Conservation (phyloP, 2,888 invertebrate species). For the Aspidapion aeneum region DNA sequence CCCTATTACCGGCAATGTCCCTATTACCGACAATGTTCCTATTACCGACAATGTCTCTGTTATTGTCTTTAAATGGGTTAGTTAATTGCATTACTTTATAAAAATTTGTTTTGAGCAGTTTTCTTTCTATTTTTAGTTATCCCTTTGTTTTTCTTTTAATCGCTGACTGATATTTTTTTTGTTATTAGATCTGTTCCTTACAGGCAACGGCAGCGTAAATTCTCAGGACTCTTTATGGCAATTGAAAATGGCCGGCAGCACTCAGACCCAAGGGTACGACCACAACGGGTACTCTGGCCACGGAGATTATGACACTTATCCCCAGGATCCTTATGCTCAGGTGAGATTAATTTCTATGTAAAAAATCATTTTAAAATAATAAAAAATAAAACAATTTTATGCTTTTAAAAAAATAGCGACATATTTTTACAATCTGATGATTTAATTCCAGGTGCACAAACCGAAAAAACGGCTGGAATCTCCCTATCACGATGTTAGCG, state of each 20-base stretch:
- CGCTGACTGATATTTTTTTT: neutral
- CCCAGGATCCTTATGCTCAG: constrained; percentile 39
- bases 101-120: no score
- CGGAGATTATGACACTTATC: constrained; percentile 83
- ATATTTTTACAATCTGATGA: neutral
- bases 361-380: no score
- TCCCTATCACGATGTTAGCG: constrained; percentile 91
- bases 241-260: constrained; percentile 77
- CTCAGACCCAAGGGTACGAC: constrained; percentile 60
- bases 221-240: constrained; percentile 94
- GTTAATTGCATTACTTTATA: no score
- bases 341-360: no score
- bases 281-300: constrained; percentile 81
- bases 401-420: neutral
- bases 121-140: neutral
- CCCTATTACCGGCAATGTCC: no score
- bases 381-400: no score
- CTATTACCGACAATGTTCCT: no score
- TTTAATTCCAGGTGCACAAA: constrained; percentile 62
- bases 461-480: constrained; percentile 91
- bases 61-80: no score
- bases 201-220: constrained; percentile 74
- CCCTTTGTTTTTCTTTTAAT: neutral
- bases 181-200: constrained; percentile 5
- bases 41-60: no score